Percentiles rank a stretch among this genome's conserved stretches.
phyloP scores from a whole-genome alignment of 2,888 invertebrate species.

The Liodrosophila aerea region DNA sequence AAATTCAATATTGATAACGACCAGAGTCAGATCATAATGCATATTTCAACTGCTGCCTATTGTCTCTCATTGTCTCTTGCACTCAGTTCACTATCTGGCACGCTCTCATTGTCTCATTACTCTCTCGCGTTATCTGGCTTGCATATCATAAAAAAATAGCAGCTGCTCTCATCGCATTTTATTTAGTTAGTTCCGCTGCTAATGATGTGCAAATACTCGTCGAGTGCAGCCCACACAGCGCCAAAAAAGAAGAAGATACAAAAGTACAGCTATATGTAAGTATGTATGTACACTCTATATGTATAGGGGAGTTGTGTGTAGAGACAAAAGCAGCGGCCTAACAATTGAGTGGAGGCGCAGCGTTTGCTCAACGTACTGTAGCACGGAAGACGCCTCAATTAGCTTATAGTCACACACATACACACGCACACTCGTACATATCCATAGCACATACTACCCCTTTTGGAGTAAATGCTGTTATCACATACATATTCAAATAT shows the following conservation, averaged over 20 bases:
- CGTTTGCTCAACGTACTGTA: slow-evolving; percentile 27
- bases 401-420: slow-evolving; percentile 58
- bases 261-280: slow-evolving; percentile 1
- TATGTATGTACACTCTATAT: slow-evolving; percentile 1
- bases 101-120: background rate
- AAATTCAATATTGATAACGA: no score
- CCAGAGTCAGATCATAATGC: no score
- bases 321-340: slow-evolving; percentile 20
- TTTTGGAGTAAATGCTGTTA: slow-evolving; percentile 15
- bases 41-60: no score
- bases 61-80: no score
- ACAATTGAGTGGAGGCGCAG: slow-evolving; percentile 35
- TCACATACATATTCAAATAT: slow-evolving; percentile 13
- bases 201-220: slow-evolving; percentile 69
- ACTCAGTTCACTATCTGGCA: background rate
- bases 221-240: slow-evolving; percentile 24
- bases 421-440: no score
- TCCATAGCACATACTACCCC: slow-evolving; percentile 25
- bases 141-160: slow-evolving; percentile 28
- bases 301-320: slow-evolving; percentile 10
- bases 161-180: slow-evolving; percentile 29
- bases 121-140: slow-evolving; percentile 6
- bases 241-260: slow-evolving; percentile 19
- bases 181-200: slow-evolving; percentile 40
- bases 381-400: slow-evolving; percentile 57